Base-by-base conservation (phyloP, 2,113 vertebrate species). In the Plectropomus leopardus region DNA sequence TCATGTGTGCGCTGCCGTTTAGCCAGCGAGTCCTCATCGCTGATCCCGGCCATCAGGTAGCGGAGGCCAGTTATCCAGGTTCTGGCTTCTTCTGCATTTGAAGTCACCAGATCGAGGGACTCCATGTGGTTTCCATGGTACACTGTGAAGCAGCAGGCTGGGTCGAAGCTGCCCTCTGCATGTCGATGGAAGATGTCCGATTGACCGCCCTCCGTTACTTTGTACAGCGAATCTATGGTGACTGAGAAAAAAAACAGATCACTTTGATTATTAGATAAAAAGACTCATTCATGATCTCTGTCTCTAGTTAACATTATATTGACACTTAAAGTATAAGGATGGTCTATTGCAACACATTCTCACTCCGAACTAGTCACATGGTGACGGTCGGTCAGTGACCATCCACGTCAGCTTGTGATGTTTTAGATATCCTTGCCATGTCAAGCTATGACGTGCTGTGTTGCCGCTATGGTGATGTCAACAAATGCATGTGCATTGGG, bases 81-180 rank as follows among this genome's bases (percentile, higher is more conserved):
- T 19, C 97, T 96, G 28, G 98, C 97, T 77, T 99, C 98, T 86
- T 99, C 98, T 0, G 97, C 92, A 55, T 98, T 99, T 60, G 98
- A 96, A 0, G 98, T 97, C 70, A 99, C 97, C 87, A 99, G 90
- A 77, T 99, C 98, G 66, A 99, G 95, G 4, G 95, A 96, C 90
- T 99, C 98, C 98, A 99, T 97, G 92, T 99, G 98, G 92, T 92
- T 98, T 34, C 98, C 98, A 9, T 99, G 98, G 93, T 99, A 99
- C 78, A 99, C 95, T 1, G 97, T 98, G 80, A 99, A 99, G 90
- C 98, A 99, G 79, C 98, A 99, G 86, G 96, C 96, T 0, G 96
- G 96, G 72, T 99, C 96, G 3, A 99, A 97, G 94, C 83, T 96
- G 24, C 97, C 97, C 51, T 99, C 98, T 0, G 96, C 93, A 32